These are phyloP conservation scores for Danio jaintianensis DNA, from an alignment of 2,797 vertebrate genomes.

Conservation along the genomic window DNA sequence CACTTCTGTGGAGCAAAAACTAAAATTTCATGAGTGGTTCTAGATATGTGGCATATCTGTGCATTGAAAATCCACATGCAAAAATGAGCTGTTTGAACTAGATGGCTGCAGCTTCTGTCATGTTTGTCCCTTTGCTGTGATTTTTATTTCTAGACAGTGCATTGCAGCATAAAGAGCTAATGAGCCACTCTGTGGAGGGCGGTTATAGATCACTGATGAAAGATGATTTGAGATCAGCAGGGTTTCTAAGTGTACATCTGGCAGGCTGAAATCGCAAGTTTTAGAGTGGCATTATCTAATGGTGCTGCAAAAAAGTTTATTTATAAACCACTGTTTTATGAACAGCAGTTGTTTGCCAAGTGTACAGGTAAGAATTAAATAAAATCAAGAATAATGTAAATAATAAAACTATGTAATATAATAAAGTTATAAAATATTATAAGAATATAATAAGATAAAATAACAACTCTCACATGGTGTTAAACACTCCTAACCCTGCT, in stretches of 20 bases:
- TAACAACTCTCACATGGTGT: too few species aligned
- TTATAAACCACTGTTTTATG: too few species aligned
- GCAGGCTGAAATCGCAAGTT: conserved; percentile 50
- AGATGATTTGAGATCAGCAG: conserved; percentile 55
- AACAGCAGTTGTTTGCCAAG: too few species aligned
- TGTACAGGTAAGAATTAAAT: too few species aligned
- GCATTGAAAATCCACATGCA: background rate
- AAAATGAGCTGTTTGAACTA: background rate
- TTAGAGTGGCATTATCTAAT: conserved; percentile 54
- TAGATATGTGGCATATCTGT: background rate
- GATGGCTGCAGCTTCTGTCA: background rate
- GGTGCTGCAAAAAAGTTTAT: background rate
- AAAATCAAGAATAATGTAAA: too few species aligned
- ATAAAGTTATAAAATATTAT: too few species aligned
- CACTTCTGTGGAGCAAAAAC: background rate
- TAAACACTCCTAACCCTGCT: too few species aligned
- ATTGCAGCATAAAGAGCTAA: conserved; percentile 18
- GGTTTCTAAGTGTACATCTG: conserved; percentile 56
- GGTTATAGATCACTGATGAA: conserved; percentile 49
- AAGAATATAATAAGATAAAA: too few species aligned
- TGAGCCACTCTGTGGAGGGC: conserved; percentile 29
- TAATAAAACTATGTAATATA: too few species aligned
- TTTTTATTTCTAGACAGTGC: conserved; percentile 9
- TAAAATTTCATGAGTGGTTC: background rate
- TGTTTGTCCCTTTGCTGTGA: background rate